phyloP scores from a whole-genome alignment of 2,888 invertebrate species.

The Drosophila yooni region DNA sequence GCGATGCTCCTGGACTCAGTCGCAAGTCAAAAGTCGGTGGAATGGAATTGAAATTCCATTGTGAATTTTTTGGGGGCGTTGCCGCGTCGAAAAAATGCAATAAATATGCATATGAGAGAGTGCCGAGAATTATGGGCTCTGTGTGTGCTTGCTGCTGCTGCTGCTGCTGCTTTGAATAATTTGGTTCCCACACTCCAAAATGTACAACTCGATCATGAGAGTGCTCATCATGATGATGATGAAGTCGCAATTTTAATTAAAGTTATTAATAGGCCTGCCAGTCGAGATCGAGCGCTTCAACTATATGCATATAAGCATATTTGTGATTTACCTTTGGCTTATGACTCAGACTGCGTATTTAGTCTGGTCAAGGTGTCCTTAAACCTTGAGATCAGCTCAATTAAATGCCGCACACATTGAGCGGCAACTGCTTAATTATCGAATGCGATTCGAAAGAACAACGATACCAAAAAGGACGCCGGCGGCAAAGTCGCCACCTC shows the following conservation, averaged over 20 bases:
- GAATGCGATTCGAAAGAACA: slow-evolving; percentile 38
- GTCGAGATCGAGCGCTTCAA: slow-evolving; percentile 32
- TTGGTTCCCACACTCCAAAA: slow-evolving; percentile 81
- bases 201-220: slow-evolving; percentile 1
- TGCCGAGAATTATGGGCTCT: slow-evolving; percentile 52
- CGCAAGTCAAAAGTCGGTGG: slow-evolving; percentile 51
- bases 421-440: slow-evolving; percentile 80
- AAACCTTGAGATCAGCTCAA: slow-evolving; percentile 53
- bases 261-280: slow-evolving; percentile 81
- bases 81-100: slow-evolving; percentile 84
- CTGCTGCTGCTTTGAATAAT: slow-evolving; percentile 80
- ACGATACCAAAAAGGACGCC: slow-evolving; percentile 47
- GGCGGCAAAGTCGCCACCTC: slow-evolving; percentile 57
- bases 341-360: slow-evolving; percentile 10
- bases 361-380: slow-evolving; percentile 57
- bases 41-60: slow-evolving; percentile 84
- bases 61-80: slow-evolving; percentile 83
- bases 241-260: slow-evolving; percentile 78
- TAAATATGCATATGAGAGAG: slow-evolving; percentile 84
- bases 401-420: slow-evolving; percentile 80
- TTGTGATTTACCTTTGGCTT: slow-evolving; percentile 57
- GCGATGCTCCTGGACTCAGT: slow-evolving; percentile 11
- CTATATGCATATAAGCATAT: slow-evolving; percentile 14
- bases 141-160: slow-evolving; percentile 19
- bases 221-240: slow-evolving; percentile 11